Evolutionary conservation across 2,888 invertebrate species (phyloP).

Genomic region (Ornithoptera priamus): DNA sequence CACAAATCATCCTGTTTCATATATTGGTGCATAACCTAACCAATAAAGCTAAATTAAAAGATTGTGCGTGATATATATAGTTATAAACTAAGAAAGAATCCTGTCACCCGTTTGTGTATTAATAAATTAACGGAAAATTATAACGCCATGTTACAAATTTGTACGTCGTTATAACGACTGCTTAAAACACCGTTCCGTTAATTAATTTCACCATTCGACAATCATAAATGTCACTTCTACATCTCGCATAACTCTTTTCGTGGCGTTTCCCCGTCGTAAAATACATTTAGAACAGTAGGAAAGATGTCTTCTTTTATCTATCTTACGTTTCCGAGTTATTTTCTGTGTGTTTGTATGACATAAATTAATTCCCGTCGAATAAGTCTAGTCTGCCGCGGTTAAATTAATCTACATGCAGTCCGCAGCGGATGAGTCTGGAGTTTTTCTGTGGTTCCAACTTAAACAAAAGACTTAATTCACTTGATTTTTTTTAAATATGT

Average conservation of each 20-base stretch:
- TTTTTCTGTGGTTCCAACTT: constrained; percentile 8
- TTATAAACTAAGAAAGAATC: constrained; percentile 23
- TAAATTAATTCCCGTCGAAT: constrained; percentile 36
- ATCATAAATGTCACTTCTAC: constrained; percentile 70
- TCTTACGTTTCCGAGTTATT: constrained; percentile 36
- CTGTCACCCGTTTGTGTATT: constrained; percentile 32
- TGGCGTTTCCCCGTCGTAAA: constrained; percentile 49
- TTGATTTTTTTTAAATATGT: constrained; percentile 1
- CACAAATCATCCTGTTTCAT: not conserved
- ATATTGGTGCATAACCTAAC: not conserved
- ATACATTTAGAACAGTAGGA: constrained; percentile 43
- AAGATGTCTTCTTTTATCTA: constrained; percentile 40
- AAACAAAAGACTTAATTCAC: not conserved
- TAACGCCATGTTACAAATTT: constrained; percentile 56
- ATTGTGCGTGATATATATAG: constrained; percentile 9
- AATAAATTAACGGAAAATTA: constrained; percentile 52
- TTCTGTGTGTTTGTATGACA: constrained; percentile 33
- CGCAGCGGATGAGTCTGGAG: constrained; percentile 3
- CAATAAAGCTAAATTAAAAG: constrained; percentile 9
- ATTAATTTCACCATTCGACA: constrained; percentile 64
- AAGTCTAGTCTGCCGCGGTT: constrained; percentile 30
- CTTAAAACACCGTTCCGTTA: constrained; percentile 61
- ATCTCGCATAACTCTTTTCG: constrained; percentile 61
- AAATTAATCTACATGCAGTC: constrained; percentile 24
- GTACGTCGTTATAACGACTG: constrained; percentile 51